Conservation (phyloP, 2,113 vertebrate species). For the Zosterops lateralis region DNA sequence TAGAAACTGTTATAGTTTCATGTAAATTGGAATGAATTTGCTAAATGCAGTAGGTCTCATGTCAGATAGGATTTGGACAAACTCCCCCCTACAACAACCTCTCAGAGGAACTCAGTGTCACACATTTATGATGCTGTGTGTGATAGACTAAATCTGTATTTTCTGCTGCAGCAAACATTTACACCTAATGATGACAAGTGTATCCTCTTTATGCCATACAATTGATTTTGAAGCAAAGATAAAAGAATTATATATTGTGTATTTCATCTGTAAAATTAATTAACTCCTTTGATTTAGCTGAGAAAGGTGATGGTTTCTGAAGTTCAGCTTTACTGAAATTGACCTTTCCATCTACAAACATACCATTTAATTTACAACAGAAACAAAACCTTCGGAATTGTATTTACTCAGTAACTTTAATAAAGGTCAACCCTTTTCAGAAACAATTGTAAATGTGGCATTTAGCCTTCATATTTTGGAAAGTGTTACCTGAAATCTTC, state of each 20-base stretch:
- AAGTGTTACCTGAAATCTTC: slow-evolving; percentile 68
- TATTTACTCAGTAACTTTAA: slow-evolving; percentile 77
- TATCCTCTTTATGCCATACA: slow-evolving; percentile 34
- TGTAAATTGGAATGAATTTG: not conserved
- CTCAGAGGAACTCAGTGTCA: slow-evolving; percentile 9
- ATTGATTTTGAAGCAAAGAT: slow-evolving; percentile 61
- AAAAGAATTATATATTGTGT: slow-evolving; percentile 57
- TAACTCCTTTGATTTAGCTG: slow-evolving; percentile 69
- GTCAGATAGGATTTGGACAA: not conserved
- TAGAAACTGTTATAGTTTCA: not conserved
- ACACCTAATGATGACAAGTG: slow-evolving; percentile 46
- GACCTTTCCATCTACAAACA: slow-evolving; percentile 80
- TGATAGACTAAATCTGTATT: slow-evolving; percentile 6
- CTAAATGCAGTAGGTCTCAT: not conserved
- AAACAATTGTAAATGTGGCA: slow-evolving; percentile 81
- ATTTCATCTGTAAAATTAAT: slow-evolving; percentile 72
- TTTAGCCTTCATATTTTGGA: slow-evolving; percentile 73
- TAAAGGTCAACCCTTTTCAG: slow-evolving; percentile 77
- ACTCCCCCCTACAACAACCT: not conserved
- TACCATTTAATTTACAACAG: slow-evolving; percentile 78
- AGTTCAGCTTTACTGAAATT: slow-evolving; percentile 67
- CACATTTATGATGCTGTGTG: not conserved
- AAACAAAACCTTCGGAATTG: slow-evolving; percentile 73
- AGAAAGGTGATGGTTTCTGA: slow-evolving; percentile 54
- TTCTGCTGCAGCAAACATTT: slow-evolving; percentile 47